Percentiles rank a stretch among this genome's conserved stretches.
Conservation (phyloP, 2,113 vertebrate species). For the Neolamprologus kungweensis region DNA sequence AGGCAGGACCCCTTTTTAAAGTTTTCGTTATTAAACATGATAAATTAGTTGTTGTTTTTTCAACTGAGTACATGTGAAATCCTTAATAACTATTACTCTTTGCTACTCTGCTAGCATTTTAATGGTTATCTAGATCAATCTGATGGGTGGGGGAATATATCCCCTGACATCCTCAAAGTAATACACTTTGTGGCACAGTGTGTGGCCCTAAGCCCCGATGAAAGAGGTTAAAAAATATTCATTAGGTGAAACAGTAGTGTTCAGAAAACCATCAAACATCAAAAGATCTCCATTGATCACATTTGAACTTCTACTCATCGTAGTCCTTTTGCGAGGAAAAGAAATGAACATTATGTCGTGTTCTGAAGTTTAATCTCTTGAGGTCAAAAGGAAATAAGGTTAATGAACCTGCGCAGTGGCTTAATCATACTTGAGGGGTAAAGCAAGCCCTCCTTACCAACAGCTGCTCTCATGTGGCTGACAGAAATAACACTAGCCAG, state of each 20-base stretch:
- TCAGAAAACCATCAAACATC: not conserved
- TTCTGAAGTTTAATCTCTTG: not conserved
- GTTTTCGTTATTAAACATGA: not conserved
- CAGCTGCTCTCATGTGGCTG: not conserved
- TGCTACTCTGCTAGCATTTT: not conserved
- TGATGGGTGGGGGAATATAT: not conserved
- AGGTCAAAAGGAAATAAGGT: not conserved
- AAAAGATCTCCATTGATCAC: not conserved
- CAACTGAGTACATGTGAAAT: not conserved
- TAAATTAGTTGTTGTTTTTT: not conserved
- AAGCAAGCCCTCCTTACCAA: not conserved
- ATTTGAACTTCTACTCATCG: not conserved
- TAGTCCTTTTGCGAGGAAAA: not conserved
- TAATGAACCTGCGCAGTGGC: slow-evolving; percentile 16
- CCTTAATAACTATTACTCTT: not conserved
- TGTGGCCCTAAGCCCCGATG: not conserved
- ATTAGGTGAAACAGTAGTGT: not conserved
- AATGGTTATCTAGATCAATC: not conserved
- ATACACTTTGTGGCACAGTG: not conserved
- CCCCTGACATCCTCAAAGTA: not conserved
- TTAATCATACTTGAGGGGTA: slow-evolving; percentile 7
- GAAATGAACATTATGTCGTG: not conserved
- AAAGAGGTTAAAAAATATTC: not conserved
- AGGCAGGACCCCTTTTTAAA: not conserved
- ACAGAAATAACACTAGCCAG: not conserved